These are phyloP conservation scores for Blastomussa wellsi DNA, from an alignment of 92 coral and sea anemone genomes.

Conservation along the genomic window DNA sequence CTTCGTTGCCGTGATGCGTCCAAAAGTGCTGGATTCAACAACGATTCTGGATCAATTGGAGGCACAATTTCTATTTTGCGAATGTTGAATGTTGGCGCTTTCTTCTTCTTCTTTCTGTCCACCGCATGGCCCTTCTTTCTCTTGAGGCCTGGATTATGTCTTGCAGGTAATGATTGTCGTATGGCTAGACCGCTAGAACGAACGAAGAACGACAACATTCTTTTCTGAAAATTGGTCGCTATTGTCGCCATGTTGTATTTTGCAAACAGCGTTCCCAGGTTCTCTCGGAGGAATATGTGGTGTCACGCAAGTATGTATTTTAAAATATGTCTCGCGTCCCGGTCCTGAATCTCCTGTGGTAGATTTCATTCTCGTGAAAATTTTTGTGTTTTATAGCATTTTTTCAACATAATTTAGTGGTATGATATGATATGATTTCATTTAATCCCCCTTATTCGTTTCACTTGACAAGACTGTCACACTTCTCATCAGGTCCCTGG, in stretches of 20 bases:
- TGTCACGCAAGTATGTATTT: too few species aligned
- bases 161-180: constrained; percentile 66
- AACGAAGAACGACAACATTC: constrained; percentile 64
- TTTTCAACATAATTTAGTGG: too few species aligned
- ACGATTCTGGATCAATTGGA: constrained; percentile 89
- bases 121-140: constrained; percentile 69
- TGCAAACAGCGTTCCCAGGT: background rate
- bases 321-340: too few species aligned
- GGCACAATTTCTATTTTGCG: constrained; percentile 94
- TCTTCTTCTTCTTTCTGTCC: constrained; percentile 71
- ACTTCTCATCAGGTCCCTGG: too few species aligned
- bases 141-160: constrained; percentile 91
- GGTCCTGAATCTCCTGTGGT: too few species aligned
- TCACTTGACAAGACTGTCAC: too few species aligned
- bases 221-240: constrained; percentile 68
- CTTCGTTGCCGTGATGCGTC: constrained; percentile 67
- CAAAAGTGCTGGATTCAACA: constrained; percentile 65
- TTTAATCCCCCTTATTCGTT: too few species aligned
- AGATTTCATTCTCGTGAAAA: too few species aligned
- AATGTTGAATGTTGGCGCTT: constrained; percentile 41
- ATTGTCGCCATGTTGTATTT: constrained; percentile 86
- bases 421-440: too few species aligned
- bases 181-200: constrained; percentile 79
- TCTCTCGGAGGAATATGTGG: too few species aligned
- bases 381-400: too few species aligned